Percentiles rank a stretch among this genome's conserved stretches.
These are phyloP conservation scores for Gallinago stenura DNA, from an alignment of 2,797 vertebrate genomes.

Conservation along the genomic window DNA sequence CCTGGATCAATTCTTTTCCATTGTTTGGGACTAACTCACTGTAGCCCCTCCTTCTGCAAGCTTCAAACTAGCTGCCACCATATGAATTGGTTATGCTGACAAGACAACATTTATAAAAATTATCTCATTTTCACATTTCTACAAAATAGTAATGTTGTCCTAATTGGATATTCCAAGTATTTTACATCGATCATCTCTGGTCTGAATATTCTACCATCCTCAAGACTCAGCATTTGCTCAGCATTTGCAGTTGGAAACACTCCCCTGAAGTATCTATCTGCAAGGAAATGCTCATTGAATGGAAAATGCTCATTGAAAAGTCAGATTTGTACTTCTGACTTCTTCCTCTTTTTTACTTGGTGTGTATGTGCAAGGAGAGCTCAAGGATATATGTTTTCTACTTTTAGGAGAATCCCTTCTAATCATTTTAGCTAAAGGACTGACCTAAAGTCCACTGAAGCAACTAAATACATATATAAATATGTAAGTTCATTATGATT, in stretches of 20 bases:
- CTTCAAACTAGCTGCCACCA: background rate
- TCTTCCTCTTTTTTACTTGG: background rate
- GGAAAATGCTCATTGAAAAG: background rate
- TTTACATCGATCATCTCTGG: background rate
- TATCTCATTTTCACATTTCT: background rate
- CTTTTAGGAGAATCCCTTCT: background rate
- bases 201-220: background rate
- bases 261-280: background rate
- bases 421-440: background rate
- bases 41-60: background rate
- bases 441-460: background rate
- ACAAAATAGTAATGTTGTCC: background rate
- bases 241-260: background rate
- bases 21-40: background rate
- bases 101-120: background rate
- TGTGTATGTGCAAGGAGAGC: background rate
- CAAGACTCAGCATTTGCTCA: background rate
- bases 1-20: background rate
- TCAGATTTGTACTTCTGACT: background rate
- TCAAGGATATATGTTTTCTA: background rate
- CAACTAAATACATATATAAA: background rate
- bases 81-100: background rate
- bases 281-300: background rate
- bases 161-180: background rate
- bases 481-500: background rate